Percentiles rank a stretch among this genome's conserved stretches.
These are phyloP conservation scores for Strongylocentrotus purpuratus DNA, from an alignment of 35 echinoderm and acorn worm species.

Conservation along the genomic window DNA sequence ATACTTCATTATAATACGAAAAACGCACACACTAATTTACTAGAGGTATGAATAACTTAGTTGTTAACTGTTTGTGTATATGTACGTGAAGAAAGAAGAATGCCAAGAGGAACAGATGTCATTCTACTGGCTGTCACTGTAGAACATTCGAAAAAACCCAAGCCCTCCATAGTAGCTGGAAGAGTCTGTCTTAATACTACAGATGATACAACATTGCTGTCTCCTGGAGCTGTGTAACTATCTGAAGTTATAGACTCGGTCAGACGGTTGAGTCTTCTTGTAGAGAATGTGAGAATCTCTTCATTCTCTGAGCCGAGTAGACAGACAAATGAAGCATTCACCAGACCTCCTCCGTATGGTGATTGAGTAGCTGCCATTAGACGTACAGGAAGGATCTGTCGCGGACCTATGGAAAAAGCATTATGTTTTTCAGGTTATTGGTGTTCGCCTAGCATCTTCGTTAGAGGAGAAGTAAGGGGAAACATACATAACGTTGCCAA, in stretches of 20 bases:
- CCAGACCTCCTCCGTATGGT: background rate
- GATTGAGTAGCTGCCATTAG: background rate
- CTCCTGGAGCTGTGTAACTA: background rate
- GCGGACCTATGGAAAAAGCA: background rate
- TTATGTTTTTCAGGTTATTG: background rate
- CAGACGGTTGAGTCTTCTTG: background rate
- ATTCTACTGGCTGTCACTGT: background rate
- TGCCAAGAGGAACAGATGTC: background rate
- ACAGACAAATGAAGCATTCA: background rate
- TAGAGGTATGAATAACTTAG: too few relatives aligned
- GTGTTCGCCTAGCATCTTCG: too few relatives aligned
- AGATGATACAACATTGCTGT: background rate
- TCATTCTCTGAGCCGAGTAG: background rate
- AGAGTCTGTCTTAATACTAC: background rate
- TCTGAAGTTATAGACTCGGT: background rate
- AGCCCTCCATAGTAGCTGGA: background rate
- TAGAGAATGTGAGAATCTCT: background rate
- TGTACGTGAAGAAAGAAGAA: background rate
- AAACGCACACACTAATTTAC: too few relatives aligned
- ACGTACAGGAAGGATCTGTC: background rate
- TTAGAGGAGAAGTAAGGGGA: too few relatives aligned
- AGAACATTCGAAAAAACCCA: background rate
- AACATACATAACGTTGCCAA: too few relatives aligned
- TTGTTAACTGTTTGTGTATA: background rate
- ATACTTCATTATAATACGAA: too few relatives aligned